These are phyloP conservation scores for Bombycilla garrulus DNA, from an alignment of 2,113 vertebrate species.

Conservation along the genomic window DNA sequence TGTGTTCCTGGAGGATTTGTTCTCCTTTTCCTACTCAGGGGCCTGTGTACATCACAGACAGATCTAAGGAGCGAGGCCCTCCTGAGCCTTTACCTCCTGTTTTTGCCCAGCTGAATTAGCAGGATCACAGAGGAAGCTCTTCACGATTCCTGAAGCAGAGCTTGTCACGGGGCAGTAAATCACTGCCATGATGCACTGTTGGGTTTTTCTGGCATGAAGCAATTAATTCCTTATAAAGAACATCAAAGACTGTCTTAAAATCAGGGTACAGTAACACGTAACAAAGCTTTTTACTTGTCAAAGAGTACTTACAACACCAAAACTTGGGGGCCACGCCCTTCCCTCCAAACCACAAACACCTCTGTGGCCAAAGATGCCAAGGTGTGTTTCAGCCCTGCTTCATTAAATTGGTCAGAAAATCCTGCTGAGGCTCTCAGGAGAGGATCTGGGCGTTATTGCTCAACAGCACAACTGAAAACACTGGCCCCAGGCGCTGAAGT, in stretches of 20 bases:
- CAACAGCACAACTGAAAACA: not conserved
- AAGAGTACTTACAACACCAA: not conserved
- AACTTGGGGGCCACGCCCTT: not conserved
- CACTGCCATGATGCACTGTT: not conserved
- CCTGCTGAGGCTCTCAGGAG: not conserved
- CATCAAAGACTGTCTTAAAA: not conserved
- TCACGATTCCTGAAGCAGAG: not conserved
- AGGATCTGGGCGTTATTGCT: not conserved
- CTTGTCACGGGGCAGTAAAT: not conserved
- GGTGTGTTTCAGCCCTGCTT: not conserved
- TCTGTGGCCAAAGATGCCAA: not conserved
- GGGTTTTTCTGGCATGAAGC: not conserved
- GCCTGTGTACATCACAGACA: not conserved
- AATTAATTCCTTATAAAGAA: not conserved
- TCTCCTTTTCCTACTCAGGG: rapidly evolving
- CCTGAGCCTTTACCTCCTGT: rapidly evolving
- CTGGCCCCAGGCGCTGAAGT: not conserved
- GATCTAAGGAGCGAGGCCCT: not conserved
- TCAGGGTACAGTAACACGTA: rapidly evolving
- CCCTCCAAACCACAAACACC: not conserved
- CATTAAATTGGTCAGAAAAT: not conserved
- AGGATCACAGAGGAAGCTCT: not conserved
- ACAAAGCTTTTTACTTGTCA: not conserved
- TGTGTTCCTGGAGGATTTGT: not conserved
- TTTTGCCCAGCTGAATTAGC: not conserved